A percentile compares a stretch with the other conserved stretches of the same genome.
phyloP scores from a whole-genome alignment of 2,797 vertebrate genomes.

The Heterohyrax brucei region DNA sequence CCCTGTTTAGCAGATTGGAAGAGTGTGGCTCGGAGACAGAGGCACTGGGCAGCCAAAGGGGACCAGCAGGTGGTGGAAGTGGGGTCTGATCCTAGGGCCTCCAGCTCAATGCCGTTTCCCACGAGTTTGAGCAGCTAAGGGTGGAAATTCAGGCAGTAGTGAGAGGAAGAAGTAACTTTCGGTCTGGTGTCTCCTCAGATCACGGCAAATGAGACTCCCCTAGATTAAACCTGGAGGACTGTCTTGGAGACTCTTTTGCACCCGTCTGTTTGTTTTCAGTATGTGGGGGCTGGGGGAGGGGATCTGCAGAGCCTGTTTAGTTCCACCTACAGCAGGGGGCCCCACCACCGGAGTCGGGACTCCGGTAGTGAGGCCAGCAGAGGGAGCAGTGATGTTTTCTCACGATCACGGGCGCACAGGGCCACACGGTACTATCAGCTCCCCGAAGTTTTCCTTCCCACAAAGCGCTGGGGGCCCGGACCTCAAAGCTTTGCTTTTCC shows the following conservation, averaged over 20 bases:
- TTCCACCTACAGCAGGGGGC: not conserved
- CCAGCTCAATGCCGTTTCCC: not conserved
- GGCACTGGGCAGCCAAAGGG: not conserved
- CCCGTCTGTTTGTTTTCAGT: not conserved
- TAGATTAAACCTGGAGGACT: not conserved
- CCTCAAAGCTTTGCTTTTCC: not conserved
- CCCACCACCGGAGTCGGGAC: not conserved
- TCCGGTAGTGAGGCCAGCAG: not conserved
- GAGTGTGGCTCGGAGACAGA: not conserved
- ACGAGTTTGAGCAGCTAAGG: not conserved
- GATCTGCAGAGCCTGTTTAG: not conserved
- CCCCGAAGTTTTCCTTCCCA: not conserved
- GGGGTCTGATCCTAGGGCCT: not conserved
- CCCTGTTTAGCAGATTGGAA: not conserved
- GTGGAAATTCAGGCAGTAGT: not conserved
- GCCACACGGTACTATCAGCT: not conserved
- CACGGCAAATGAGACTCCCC: not conserved
- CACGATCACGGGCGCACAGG: not conserved
- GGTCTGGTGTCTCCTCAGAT: not conserved
- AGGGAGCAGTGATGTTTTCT: not conserved
- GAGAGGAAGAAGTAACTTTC: not conserved
- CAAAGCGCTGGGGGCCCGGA: not conserved
- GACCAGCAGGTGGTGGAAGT: not conserved
- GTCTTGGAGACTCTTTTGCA: not conserved
- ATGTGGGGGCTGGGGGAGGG: not conserved